A percentile compares a stretch with the other conserved stretches of the same genome.
Conservation (phyloP, 2,797 vertebrate genomes). For the Potorous gilbertii region DNA sequence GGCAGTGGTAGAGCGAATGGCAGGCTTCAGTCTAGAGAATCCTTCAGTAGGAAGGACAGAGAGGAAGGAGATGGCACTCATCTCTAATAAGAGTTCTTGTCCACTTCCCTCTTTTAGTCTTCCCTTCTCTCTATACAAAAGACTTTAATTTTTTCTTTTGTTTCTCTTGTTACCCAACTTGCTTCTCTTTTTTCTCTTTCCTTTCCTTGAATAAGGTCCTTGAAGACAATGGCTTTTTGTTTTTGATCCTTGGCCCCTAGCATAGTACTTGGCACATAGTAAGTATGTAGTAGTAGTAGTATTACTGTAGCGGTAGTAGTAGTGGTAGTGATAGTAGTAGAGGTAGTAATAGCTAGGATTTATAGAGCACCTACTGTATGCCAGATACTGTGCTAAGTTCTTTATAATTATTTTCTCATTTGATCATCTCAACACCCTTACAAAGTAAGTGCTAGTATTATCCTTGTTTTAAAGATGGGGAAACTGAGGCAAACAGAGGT, state of each 20-base stretch:
- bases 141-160: neutral
- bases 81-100: neutral
- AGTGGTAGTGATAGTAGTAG: no score
- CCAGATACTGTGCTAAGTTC: no score
- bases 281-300: no score
- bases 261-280: neutral
- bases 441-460: no score
- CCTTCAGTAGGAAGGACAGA: neutral
- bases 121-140: slow-evolving; percentile 3
- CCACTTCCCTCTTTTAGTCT: neutral
- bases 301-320: no score
- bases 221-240: neutral
- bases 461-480: no score
- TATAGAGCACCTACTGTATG: no score
- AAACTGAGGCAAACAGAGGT: no score
- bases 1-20: neutral
- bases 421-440: no score
- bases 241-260: neutral
- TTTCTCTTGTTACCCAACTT: neutral
- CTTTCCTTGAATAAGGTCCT: neutral
- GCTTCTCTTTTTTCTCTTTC: neutral
- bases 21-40: neutral
- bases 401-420: no score
- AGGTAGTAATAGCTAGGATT: no score
- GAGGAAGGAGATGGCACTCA: neutral